Conservation (phyloP, 1,140 invertebrate genomes). For the Ladona fulva region DNA sequence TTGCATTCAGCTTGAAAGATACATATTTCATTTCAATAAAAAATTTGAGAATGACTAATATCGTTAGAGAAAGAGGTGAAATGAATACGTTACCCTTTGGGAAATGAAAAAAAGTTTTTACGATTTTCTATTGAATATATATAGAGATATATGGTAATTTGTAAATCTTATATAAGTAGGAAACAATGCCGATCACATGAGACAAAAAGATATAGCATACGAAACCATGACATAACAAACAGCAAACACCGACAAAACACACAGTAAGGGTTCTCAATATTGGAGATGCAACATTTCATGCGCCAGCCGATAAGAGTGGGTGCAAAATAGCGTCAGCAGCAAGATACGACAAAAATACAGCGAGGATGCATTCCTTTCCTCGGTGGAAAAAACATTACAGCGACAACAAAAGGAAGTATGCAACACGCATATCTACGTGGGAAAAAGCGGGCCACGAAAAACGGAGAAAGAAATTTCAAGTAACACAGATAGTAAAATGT, state of each 20-base stretch:
- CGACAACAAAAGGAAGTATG: no score
- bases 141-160: neutral
- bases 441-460: no score
- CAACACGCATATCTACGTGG: no score
- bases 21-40: neutral
- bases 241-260: neutral
- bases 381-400: no score
- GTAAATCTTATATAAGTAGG: neutral
- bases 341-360: neutral
- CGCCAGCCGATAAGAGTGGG: neutral
- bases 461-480: no score
- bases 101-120: neutral
- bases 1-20: slow-evolving; percentile 9
- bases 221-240: neutral
- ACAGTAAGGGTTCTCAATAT: neutral
- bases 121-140: neutral
- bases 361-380: neutral
- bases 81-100: slow-evolving; percentile 1
- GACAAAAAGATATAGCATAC: neutral
- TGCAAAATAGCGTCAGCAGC: neutral
- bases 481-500: no score
- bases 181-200: neutral
- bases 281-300: neutral
- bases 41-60: neutral
- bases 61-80: neutral